Base-by-base conservation (phyloP, 2,113 vertebrate species). In the Elephantulus edwardii region DNA sequence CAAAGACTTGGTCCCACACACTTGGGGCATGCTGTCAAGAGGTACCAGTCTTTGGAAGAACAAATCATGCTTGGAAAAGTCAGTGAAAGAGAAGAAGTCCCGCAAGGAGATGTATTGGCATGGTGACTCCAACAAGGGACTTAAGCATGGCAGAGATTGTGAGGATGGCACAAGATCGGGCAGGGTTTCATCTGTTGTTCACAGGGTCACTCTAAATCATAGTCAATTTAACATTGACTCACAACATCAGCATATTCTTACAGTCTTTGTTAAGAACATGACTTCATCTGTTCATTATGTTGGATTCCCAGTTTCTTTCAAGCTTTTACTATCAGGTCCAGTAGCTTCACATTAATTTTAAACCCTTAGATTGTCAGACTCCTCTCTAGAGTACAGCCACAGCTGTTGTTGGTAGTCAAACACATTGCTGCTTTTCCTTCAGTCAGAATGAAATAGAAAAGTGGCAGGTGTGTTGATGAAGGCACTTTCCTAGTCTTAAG, bases 401-500 rank as follows among this genome's bases (percentile, higher is more conserved):
- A 91, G 87, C 93, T 92, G 44, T 95, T 95, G 83, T 96, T 96
- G 95, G 95, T 90, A 91, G 93, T 86, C 88, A 93, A 76, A 92
- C 24, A 79, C 91, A 93, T 90, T 86, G 94, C 91, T 94, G 77
- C 80, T 92, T 95, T 94, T 92, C 50, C 66, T 89, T 75, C 68
- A 66, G 54, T 92, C 88, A 94, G 86, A 82, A 70, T 86, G 46
- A 95, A 81, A 86, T 79, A 93, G 90, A 94, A 94, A 74, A 95
- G 95, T 96, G 88, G 68, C 88, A 79, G 52, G 93, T 86, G 85
- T 38, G 74, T 94, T 88, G 95, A 94, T 95, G 95, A 95, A 96
- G 95, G 91, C 94, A 93, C 95, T 96, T 95, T 86, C 77, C 92
- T 96, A 95, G 96, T 95, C 95, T 96, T 96, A 91, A 81, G 92